Evolutionary conservation across 2,888 invertebrate species (phyloP), one percentile per base, ranked within the genome.

Genomic region (Phyllotreta cruciferae): DNA sequence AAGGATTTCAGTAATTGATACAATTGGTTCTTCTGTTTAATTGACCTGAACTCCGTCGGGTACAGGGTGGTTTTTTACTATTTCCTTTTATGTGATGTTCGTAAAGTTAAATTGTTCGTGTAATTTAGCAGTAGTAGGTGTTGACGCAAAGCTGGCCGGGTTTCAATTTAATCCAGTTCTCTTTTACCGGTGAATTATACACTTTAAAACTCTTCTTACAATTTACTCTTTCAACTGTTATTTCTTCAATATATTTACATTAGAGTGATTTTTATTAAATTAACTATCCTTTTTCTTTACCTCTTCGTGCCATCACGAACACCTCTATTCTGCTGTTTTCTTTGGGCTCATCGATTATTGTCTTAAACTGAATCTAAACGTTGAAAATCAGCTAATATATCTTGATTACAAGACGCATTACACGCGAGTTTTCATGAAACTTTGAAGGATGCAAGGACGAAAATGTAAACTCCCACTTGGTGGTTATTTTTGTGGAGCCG

Each of bases 1-100:
- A 73, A 72, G 71, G 71, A 73, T 73, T 71, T 70, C 67, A 66
- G 73, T 72, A 72, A 73, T 73, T 73, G 73, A 71, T 71, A 71
- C 74, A 73, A 74, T 74, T 73, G 69, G 58, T 64, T 66, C 66
- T 66, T 67, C 44, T 63, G 62, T 64, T 62, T 66, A 68, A 68
- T 68, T 66, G 66, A 60, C 60, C 57, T 60, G 62, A 67, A 66
- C 63, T 61, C 53, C 44, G 49, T 58, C 38, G 41, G 24, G 45
- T 55, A 58, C 60, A 62, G 62, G 64, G 62, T 60, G 56, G 60
- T 58, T 56, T 47, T 62, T 66, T 56, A 64, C 50, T 53, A 37
- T 56, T 55, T 60, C 52, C 60, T 60, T 60, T 53, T 54, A 65
- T 50, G 60, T 53, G 52, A 44, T 52, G 50, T 58, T 50, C 58